phyloP scores from a whole-genome alignment of 2,888 invertebrate genomes.

The Sepiola atlantica region DNA sequence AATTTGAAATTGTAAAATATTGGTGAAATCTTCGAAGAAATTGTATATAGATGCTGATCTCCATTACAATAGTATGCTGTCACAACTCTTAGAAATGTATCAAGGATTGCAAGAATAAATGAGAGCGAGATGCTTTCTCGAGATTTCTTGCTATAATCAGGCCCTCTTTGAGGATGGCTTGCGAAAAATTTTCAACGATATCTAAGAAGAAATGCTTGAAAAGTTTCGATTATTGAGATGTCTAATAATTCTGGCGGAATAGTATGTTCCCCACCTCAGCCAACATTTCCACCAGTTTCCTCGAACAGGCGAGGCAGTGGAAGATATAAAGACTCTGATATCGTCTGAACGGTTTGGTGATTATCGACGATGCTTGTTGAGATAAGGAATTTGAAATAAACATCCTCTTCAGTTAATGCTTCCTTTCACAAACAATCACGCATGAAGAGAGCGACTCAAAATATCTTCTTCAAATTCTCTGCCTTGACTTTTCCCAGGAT shows the following conservation, averaged over 20 bases:
- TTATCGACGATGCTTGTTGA: not conserved
- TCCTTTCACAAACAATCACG: not conserved
- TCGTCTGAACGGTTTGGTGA: not conserved
- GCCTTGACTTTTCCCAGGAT: not conserved
- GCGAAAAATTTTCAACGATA: not conserved
- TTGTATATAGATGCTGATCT: too few relatives aligned
- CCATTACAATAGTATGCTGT: too few relatives aligned
- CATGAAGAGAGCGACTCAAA: not conserved
- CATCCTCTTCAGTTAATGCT: not conserved
- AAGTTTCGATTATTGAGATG: not conserved
- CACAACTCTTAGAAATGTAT: too few relatives aligned
- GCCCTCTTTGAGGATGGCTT: not conserved
- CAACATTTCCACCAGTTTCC: not conserved
- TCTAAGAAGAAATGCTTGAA: not conserved
- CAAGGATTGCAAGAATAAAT: too few relatives aligned
- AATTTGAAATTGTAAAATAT: too few relatives aligned
- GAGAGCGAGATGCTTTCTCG: not conserved
- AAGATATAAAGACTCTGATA: not conserved
- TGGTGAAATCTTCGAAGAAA: too few relatives aligned
- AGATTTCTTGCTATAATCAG: not conserved
- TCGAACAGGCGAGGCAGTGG: not conserved
- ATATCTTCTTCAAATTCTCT: not conserved
- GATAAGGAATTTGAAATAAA: conserved; percentile 23
- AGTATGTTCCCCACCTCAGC: not conserved
- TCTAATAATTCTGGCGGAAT: not conserved